These are phyloP conservation scores for Zingel zingel DNA, from an alignment of 2,113 vertebrate genomes.

Conservation along the genomic window DNA sequence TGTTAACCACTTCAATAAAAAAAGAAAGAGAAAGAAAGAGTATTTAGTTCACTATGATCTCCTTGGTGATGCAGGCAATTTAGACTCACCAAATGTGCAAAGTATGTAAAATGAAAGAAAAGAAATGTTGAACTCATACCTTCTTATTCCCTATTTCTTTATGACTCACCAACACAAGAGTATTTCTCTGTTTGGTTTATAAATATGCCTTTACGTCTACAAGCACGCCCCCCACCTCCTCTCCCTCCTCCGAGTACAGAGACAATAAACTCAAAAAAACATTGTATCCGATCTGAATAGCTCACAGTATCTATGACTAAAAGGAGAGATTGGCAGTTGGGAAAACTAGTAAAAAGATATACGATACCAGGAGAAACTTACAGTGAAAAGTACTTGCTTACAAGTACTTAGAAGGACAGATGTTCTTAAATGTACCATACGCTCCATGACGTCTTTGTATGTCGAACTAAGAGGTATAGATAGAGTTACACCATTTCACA, in stretches of 20 bases:
- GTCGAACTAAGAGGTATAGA: neutral
- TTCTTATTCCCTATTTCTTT: neutral
- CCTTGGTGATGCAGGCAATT: neutral
- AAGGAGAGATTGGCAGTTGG: neutral
- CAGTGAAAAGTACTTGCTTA: neutral
- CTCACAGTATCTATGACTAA: neutral
- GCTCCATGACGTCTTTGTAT: constrained; percentile 5
- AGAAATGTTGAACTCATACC: neutral
- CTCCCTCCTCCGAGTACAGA: neutral
- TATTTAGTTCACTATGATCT: neutral
- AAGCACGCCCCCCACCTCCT: neutral
- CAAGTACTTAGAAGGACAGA: neutral
- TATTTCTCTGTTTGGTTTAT: constrained; percentile 37
- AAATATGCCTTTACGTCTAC: constrained; percentile 39
- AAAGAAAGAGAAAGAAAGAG: neutral
- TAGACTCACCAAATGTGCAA: no score
- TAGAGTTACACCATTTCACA: constrained; percentile 12
- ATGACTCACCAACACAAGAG: neutral
- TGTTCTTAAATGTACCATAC: neutral
- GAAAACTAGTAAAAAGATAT: neutral
- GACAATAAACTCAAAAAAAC: neutral
- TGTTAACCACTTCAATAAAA: neutral
- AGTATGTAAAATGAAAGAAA: neutral
- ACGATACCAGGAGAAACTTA: neutral
- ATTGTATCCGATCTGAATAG: neutral